Percentiles rank a stretch among this genome's conserved stretches.
phyloP scores from a whole-genome alignment of 2,888 invertebrate genomes.

The Orgyia antiqua region DNA sequence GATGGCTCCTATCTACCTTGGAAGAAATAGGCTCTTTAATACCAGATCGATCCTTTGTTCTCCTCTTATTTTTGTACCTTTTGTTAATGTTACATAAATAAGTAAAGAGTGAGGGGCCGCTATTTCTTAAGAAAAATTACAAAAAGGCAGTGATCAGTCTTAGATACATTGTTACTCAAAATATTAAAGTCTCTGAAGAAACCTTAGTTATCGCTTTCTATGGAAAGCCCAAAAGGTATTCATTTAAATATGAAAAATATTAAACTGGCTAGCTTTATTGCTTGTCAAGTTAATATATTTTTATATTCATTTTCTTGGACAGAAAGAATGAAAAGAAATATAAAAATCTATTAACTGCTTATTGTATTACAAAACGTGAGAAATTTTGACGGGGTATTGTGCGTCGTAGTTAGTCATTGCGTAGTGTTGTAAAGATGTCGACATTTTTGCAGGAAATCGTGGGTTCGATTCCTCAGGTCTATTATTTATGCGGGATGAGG shows the following conservation, averaged over 20 bases:
- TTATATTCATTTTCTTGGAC: too few species aligned
- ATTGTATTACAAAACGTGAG: too few species aligned
- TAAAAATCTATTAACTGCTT: too few species aligned
- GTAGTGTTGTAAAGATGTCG: too few species aligned
- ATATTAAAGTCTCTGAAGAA: conserved; percentile 14
- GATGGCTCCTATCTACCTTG: conserved; percentile 40
- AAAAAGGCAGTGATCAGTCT: conserved; percentile 26
- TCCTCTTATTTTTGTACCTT: conserved; percentile 34
- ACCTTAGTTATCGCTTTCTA: conserved; percentile 9
- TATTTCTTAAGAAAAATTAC: conserved; percentile 24
- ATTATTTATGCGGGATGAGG: too few species aligned
- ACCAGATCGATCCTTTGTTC: conserved; percentile 38
- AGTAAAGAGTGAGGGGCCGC: conserved; percentile 20
- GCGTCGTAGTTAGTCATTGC: too few species aligned
- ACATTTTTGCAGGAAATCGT: too few species aligned
- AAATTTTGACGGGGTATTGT: too few species aligned
- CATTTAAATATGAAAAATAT: conserved; percentile 3
- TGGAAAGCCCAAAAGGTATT: conserved; percentile 5
- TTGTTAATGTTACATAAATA: conserved; percentile 46
- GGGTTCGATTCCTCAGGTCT: too few species aligned
- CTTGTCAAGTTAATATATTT: too few species aligned
- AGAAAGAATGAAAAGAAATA: too few species aligned
- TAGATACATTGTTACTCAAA: conserved; percentile 16
- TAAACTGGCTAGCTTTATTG: conserved; percentile 1
- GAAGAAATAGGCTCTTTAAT: conserved; percentile 44